Base-by-base conservation (phyloP, 53 echinoderm and acorn worm genomes). In the Holothuria leucospilota region DNA sequence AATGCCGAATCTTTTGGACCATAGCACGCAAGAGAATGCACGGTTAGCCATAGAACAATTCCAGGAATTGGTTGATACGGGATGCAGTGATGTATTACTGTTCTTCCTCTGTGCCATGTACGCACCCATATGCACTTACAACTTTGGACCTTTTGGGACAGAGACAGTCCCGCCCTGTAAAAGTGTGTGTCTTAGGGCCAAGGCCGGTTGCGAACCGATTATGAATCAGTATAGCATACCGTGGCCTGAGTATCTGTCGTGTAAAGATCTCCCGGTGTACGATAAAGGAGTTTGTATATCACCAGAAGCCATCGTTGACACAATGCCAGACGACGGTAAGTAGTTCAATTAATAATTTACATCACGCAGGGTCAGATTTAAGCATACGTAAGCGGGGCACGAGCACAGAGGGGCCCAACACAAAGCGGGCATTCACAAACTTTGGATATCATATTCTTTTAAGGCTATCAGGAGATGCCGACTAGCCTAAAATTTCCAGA, bases 101-200 rank as follows among this genome's bases (percentile, higher is more conserved):
- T 98, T 98, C 82, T 98, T 95, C 81, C 92, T 98, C 0, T 98
- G 98, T 40, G 91, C 98, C 20, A 98, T 98, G 95, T 98, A 98
- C 90, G 98, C 95, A 8, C 98, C 98, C 5, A 98, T 98, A 39
- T 98, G 98, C 71, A 95, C 98, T 71, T 86, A 89, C 63, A 89
- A 89, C 63, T 79, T 87, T 53, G 83, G 91, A 75, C 92, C 90
- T n/a, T 96, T 96, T 69, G 86, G 92, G 85, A 90, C 88, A 18
- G 95, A 93, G 39, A 86, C 92, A 1, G 92, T 98, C 5, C 98
- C 95, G 5, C 98, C 98, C 5, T 98, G 98, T 59, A 98, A 93
- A 85, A 95, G 93, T 52, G 87, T 98, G 9, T 98, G 98, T 34
- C 56, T 87, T 68, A 82, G 90, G 51, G 98, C 90, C 23, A 77